These are phyloP conservation scores for Samia ricini DNA, from an alignment of 1,140 invertebrate species.

Conservation along the genomic window DNA sequence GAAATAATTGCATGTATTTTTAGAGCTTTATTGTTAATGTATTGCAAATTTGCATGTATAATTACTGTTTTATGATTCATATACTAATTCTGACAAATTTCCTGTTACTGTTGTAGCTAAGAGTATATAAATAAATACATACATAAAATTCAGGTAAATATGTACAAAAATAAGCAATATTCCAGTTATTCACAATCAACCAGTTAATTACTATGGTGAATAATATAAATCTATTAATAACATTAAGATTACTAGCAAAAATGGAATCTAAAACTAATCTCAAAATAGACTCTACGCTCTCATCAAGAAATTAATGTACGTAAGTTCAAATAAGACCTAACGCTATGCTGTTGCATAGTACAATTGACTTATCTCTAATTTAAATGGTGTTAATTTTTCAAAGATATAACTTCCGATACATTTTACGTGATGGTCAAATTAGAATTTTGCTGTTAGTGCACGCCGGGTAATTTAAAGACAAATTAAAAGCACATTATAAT, in stretches of 20 bases:
- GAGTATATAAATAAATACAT: too few relatives aligned
- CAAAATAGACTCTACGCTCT: conserved; percentile 2
- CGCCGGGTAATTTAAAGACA: too few relatives aligned
- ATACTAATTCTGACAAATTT: too few relatives aligned
- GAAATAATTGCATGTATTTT: too few relatives aligned
- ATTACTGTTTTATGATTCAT: too few relatives aligned
- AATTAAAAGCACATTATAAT: too few relatives aligned
- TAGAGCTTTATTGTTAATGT: too few relatives aligned
- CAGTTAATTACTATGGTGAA: neutral
- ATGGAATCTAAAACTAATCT: conserved; percentile 8
- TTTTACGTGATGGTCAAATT: neutral
- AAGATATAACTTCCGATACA: neutral
- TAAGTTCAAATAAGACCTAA: conserved; percentile 8
- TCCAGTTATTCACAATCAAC: neutral
- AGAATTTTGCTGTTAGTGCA: neutral
- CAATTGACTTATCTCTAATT: neutral
- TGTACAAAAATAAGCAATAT: neutral
- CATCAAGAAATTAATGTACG: conserved; percentile 6
- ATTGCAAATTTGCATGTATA: too few relatives aligned
- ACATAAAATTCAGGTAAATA: neutral
- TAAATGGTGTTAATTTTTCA: neutral
- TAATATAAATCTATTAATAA: neutral
- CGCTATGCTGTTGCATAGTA: neutral
- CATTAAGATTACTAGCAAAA: conserved; percentile 1
- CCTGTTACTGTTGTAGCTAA: too few relatives aligned